phyloP scores from a whole-genome alignment of 2,888 invertebrate genomes.

The Eristalis tenax region DNA sequence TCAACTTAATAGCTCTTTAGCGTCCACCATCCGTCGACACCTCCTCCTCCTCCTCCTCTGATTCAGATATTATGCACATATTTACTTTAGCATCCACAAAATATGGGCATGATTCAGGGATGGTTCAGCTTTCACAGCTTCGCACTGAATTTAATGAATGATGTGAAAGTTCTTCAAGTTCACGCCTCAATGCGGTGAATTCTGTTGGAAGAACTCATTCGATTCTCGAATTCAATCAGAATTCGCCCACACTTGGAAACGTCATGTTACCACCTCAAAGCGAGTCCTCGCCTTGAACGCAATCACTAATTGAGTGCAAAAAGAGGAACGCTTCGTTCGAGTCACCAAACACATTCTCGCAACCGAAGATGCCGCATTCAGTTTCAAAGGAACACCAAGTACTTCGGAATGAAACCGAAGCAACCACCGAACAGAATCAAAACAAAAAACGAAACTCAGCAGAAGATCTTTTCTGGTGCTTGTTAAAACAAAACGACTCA shows the following conservation, averaged over 20 bases:
- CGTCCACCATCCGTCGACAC: too few species aligned
- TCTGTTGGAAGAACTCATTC: not conserved
- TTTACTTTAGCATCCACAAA: not conserved
- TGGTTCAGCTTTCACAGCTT: not conserved
- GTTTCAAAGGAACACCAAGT: not conserved
- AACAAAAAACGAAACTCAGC: not conserved
- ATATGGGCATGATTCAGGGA: not conserved
- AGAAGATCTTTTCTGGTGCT: not conserved
- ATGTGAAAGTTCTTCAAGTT: not conserved
- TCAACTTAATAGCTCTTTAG: too few species aligned
- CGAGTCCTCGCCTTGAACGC: not conserved
- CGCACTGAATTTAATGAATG: not conserved
- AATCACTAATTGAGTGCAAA: constrained; percentile 1
- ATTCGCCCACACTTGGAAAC: not conserved
- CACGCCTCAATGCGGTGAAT: not conserved
- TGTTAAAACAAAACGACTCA: constrained; percentile 22
- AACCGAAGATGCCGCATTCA: not conserved
- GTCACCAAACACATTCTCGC: not conserved
- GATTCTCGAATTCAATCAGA: not conserved
- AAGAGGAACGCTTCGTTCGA: not conserved
- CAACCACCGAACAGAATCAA: constrained; percentile 9
- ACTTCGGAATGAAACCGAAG: not conserved
- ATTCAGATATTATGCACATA: not conserved
- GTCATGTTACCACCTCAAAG: not conserved
- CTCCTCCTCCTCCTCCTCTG: not conserved